These are phyloP conservation scores for Drosophila multiciliata DNA, from an alignment of 2,888 invertebrate genomes.

Conservation along the genomic window DNA sequence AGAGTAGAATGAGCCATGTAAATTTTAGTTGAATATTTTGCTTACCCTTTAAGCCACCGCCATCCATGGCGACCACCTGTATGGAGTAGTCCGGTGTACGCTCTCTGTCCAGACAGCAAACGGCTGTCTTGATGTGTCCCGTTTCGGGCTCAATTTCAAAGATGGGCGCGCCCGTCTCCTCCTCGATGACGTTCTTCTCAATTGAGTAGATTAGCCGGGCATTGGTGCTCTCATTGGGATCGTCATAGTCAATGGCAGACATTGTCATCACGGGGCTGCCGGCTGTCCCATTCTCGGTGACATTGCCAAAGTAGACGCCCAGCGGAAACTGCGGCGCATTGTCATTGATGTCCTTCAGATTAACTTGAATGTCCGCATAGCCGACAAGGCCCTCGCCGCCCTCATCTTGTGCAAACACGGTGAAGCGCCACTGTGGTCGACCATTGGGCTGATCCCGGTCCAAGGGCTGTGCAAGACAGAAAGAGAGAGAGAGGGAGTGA, in stretches of 20 bases:
- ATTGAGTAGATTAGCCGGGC: constrained; percentile 97
- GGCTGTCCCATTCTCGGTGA: constrained; percentile 98
- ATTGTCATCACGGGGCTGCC: constrained; percentile 99
- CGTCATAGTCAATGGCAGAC: constrained; percentile 98
- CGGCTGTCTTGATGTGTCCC: constrained; percentile 97
- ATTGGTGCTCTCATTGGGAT: constrained; percentile 97
- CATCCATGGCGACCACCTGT: constrained; percentile 97
- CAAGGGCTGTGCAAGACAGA: constrained; percentile 88
- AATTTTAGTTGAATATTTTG: neutral
- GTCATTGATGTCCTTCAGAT: constrained; percentile 98
- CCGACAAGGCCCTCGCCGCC: constrained; percentile 97
- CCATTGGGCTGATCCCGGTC: constrained; percentile 98
- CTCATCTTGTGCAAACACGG: constrained; percentile 97
- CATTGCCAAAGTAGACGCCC: constrained; percentile 96
- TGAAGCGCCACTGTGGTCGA: constrained; percentile 97
- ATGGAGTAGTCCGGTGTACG: constrained; percentile 97
- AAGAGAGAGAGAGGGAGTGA: neutral
- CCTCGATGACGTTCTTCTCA: constrained; percentile 98
- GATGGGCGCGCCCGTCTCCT: constrained; percentile 97
- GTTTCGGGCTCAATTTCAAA: constrained; percentile 98
- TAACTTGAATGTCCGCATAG: constrained; percentile 98
- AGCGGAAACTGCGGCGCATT: constrained; percentile 98
- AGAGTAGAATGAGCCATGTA: neutral
- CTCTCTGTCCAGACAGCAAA: constrained; percentile 96
- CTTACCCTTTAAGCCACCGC: constrained; percentile 95